Conservation (phyloP, 2,888 invertebrate genomes). For the Octonoba sinensis region DNA sequence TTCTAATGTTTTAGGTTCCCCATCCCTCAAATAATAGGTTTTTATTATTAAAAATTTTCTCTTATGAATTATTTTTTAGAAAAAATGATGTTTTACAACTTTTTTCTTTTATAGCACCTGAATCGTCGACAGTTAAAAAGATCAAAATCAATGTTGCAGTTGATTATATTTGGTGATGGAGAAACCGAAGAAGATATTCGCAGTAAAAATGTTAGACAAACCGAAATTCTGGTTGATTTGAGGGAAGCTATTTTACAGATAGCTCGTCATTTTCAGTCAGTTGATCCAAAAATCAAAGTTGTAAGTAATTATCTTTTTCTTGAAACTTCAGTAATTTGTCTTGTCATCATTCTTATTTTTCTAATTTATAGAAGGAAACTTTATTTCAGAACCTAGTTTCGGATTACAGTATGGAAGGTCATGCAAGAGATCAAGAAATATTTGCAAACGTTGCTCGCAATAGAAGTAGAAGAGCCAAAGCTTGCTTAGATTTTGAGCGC, state of each 20-base stretch:
- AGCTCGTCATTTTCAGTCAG: constrained; percentile 92
- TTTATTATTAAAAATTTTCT: too few relatives aligned
- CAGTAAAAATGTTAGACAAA: constrained; percentile 97
- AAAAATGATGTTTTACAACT: not conserved
- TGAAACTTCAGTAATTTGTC: not conserved
- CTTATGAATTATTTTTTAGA: too few relatives aligned
- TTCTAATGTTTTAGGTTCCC: too few relatives aligned
- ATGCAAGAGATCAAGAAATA: constrained; percentile 92
- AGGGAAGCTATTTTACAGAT: constrained; percentile 94
- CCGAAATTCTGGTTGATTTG: constrained; percentile 97
- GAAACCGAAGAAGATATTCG: constrained; percentile 77
- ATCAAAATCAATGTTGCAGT: constrained; percentile 89
- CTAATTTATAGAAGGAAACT: too few relatives aligned
- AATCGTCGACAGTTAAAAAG: constrained; percentile 87
- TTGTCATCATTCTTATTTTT: not conserved
- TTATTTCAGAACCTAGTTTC: constrained; percentile 78
- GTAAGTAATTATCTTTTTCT: constrained; percentile 35
- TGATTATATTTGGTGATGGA: constrained; percentile 81
- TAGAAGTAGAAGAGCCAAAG: constrained; percentile 85
- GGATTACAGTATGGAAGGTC: constrained; percentile 96
- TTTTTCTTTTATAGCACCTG: constrained; percentile 71
- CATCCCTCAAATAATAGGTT: too few relatives aligned
- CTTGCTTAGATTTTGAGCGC: constrained; percentile 95
- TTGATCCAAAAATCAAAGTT: constrained; percentile 87
- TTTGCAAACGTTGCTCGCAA: constrained; percentile 93